Evolutionary conservation across 2,113 vertebrate genomes (phyloP).

Genomic region (Bothrops jararaca): DNA sequence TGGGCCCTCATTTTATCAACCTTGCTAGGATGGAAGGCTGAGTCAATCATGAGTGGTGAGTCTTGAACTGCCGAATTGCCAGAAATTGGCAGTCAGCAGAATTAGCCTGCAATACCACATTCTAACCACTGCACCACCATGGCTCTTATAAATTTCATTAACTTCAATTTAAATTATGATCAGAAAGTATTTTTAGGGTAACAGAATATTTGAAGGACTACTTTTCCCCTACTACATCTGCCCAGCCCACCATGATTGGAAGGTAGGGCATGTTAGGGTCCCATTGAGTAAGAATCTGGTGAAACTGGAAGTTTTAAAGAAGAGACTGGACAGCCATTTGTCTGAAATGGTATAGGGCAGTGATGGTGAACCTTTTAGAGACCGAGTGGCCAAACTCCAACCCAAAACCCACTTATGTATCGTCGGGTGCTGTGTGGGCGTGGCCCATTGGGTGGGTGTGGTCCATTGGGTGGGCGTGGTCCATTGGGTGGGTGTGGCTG

Average conservation of each 20-base stretch:
- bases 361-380: too few relatives aligned
- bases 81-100: too few relatives aligned
- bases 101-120: not conserved
- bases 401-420: too few relatives aligned
- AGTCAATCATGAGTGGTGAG: not conserved
- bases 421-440: too few relatives aligned
- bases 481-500: too few relatives aligned
- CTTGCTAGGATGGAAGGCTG: not conserved
- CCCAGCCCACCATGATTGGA: not conserved
- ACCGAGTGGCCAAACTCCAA: too few relatives aligned
- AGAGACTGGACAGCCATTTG: too few relatives aligned
- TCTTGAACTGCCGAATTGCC: not conserved
- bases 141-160: not conserved
- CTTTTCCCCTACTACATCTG: not conserved
- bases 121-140: not conserved
- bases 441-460: too few relatives aligned
- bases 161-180: not conserved
- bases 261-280: not conserved
- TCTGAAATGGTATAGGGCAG: too few relatives aligned
- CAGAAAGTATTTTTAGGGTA: not conserved
- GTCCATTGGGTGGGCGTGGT: too few relatives aligned
- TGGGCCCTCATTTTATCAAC: not conserved
- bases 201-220: not conserved
- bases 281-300: not conserved
- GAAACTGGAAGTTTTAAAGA: not conserved